Percentiles rank a stretch among this genome's conserved stretches.
phyloP scores from a whole-genome alignment of 2,113 vertebrate genomes.

The Actenoides hombroni region DNA sequence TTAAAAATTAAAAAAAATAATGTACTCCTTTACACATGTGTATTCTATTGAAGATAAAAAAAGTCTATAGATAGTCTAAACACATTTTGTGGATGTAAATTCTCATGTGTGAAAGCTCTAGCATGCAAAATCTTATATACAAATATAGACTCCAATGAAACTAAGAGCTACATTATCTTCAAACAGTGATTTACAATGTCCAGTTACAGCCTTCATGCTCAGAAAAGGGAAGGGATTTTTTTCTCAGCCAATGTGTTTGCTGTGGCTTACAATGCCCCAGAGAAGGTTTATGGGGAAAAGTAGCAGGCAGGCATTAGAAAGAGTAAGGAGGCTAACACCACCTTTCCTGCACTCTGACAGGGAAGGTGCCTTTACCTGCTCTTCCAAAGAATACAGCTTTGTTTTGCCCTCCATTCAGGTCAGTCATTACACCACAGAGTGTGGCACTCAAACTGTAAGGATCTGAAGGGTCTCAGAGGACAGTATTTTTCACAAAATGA shows the following conservation, averaged over 20 bases:
- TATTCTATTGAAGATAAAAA: background rate
- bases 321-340: background rate
- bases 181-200: background rate
- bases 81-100: background rate
- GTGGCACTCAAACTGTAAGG: background rate
- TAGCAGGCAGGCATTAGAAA: background rate
- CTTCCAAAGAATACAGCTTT: background rate
- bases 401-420: background rate
- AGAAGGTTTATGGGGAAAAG: background rate
- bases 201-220: background rate
- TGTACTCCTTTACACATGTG: background rate
- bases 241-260: background rate
- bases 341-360: background rate
- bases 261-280: background rate
- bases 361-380: background rate
- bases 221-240: background rate
- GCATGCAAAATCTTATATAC: background rate
- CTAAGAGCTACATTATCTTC: background rate
- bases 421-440: background rate
- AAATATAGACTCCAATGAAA: background rate
- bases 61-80: background rate
- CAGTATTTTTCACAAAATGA: background rate
- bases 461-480: background rate
- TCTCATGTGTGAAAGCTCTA: background rate
- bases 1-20: background rate